phyloP scores from a whole-genome alignment of 2,797 vertebrate genomes.

The Tauraco hartlaubi region DNA sequence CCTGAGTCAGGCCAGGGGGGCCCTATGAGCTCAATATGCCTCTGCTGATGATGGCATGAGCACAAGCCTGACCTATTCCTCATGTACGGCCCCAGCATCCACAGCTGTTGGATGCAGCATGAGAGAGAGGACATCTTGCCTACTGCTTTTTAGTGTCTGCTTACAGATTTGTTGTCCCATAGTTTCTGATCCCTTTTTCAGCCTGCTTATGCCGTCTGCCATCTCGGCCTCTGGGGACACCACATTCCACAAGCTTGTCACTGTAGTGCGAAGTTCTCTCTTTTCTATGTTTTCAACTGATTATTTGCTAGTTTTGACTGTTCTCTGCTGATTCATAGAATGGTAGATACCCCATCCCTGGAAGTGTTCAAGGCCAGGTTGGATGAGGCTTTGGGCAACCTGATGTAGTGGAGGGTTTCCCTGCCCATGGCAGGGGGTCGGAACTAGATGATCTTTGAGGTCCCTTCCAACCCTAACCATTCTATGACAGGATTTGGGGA shows the following conservation, averaged over 20 bases:
- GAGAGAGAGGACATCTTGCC: background rate
- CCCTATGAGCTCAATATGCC: accelerated
- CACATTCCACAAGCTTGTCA: background rate
- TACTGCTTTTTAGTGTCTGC: background rate
- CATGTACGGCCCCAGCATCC: background rate
- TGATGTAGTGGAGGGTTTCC: too few species aligned
- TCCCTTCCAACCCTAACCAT: too few species aligned
- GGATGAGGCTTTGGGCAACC: too few species aligned
- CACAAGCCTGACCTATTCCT: background rate
- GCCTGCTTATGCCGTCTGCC: background rate
- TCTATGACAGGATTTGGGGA: background rate
- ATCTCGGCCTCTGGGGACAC: background rate
- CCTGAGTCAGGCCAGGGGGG: background rate
- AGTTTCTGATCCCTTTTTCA: background rate
- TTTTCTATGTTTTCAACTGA: background rate
- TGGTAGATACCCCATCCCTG: too few species aligned
- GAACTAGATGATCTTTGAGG: too few species aligned
- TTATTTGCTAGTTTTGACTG: background rate
- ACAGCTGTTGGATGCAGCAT: background rate
- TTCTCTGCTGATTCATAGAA: background rate
- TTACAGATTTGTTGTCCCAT: background rate
- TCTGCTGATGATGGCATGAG: background rate
- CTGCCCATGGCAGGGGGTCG: too few species aligned
- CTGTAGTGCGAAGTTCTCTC: background rate
- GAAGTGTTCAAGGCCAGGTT: too few species aligned